Conservation (phyloP, 1,140 invertebrate genomes). For the Drosophila kepulauana region DNA sequence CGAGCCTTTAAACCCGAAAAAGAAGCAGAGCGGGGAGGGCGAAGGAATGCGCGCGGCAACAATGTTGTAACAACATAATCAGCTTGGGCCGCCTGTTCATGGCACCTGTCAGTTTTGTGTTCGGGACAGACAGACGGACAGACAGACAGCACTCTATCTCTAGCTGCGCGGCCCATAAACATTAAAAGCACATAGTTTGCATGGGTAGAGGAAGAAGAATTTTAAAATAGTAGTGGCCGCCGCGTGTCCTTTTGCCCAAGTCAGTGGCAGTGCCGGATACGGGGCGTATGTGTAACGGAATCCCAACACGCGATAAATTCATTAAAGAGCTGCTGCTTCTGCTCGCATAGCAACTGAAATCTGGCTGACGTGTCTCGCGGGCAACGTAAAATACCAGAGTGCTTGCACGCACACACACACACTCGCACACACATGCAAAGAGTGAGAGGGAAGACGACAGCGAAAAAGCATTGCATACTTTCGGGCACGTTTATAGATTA, state of each 20-base stretch:
- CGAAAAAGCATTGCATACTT: conserved; percentile 51
- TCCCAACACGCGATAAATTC: conserved; percentile 81
- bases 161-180: conserved; percentile 54
- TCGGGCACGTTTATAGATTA: conserved; percentile 79
- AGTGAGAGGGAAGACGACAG: background rate
- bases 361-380: conserved; percentile 74
- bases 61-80: conserved; percentile 48
- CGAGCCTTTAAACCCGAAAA: conserved; percentile 20
- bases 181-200: conserved; percentile 78
- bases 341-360: conserved; percentile 58
- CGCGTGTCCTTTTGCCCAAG: conserved; percentile 56
- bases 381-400: conserved; percentile 74
- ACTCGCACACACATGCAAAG: conserved; percentile 2
- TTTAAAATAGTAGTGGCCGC: conserved; percentile 54
- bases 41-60: conserved; percentile 38
- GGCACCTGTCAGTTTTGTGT: conserved; percentile 60
- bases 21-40: background rate
- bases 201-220: conserved; percentile 18
- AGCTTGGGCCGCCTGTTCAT: conserved; percentile 46
- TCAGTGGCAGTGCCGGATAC: conserved; percentile 41
- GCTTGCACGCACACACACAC: conserved; percentile 39
- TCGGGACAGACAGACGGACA: conserved; percentile 6
- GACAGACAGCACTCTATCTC: conserved; percentile 50
- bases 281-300: conserved; percentile 75
- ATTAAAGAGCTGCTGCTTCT: conserved; percentile 64